These are phyloP conservation scores for Pycnomerus fuliginosus DNA, from an alignment of 2,888 invertebrate species.

Conservation along the genomic window DNA sequence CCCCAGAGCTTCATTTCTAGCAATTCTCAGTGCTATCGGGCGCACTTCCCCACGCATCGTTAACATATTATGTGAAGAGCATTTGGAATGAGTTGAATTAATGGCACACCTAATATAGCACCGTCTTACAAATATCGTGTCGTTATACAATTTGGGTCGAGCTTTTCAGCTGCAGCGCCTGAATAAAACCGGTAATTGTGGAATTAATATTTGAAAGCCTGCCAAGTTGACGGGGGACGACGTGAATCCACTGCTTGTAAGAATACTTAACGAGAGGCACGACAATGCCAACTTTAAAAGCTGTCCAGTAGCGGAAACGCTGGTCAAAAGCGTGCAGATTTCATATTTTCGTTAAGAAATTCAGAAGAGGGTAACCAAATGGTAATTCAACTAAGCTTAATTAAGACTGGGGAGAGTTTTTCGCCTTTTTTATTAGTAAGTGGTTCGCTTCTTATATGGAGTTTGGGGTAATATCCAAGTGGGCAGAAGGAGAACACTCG, in stretches of 20 bases:
- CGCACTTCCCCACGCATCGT: conserved; percentile 40
- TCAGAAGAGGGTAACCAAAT: no score
- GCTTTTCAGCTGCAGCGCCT: conserved; percentile 17
- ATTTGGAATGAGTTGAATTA: conserved; percentile 41
- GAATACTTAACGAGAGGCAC: conserved; percentile 24
- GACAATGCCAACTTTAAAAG: conserved; percentile 1
- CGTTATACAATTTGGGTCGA: conserved; percentile 7
- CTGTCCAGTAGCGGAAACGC: conserved; percentile 28
- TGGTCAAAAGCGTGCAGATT: no score
- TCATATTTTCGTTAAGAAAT: no score
- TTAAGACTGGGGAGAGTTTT: no score
- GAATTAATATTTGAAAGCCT: conserved; percentile 54
- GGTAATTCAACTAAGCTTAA: no score
- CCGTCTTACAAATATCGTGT: conserved; percentile 5
- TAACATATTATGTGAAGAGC: conserved; percentile 44
- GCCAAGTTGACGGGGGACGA: conserved; percentile 33
- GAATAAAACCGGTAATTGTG: conserved; percentile 54
- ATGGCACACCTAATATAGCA: conserved; percentile 23
- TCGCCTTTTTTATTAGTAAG: no score
- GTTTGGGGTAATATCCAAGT: no score
- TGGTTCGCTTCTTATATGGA: no score
- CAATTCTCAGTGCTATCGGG: conserved; percentile 36
- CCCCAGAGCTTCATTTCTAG: conserved; percentile 34
- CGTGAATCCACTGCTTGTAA: conserved; percentile 25
- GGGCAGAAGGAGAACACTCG: no score